Evolutionary conservation across 2,113 vertebrate species (phyloP), one percentile per base, ranked within the genome.

Genomic region (Tetraodon nigroviridis): DNA sequence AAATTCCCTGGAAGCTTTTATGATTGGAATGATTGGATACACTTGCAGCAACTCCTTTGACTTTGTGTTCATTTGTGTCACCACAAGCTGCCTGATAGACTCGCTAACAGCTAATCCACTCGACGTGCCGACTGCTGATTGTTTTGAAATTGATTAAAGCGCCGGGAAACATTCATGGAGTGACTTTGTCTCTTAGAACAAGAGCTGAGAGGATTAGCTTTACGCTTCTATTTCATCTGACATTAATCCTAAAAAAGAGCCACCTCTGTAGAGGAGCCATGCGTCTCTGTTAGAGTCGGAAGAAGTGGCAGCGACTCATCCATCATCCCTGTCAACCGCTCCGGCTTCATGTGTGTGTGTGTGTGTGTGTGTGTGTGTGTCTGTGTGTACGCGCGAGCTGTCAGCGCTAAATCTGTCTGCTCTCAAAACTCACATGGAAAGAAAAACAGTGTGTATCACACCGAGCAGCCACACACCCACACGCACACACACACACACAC

Each of bases 181-280:
- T 53, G 51, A 65, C 71, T 76, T 70, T 71, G 70, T 77, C 64
- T 74, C 63, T 67, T 22, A 69, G 65, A 76, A 81, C 73, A 81
- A 78, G 78, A 52, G 73, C 69, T 51, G 64, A 71, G 74, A 64
- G 83, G 84, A 85, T 88, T 79, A 83, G 64, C 64, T 72, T 82
- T 75, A 78, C 79, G 76, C 70, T 87, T 79, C 67, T 64, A 64
- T 86, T 86, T 52, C 61, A 49, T 78, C 80, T 84, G 80, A 84
- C 87, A 85, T 86, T 78, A 85, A 89, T 86, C 86, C 87, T 21
- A 44, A 60, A 66, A 68, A 77, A 75, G n/a, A 67, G 59, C 52
- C 57, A 58, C 12, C 65, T 50, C 58, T 3, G 42, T n/a, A 29
- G 58, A 60, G 68, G 21, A 57, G 12, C 64, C 40, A 5, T 19